These are phyloP conservation scores for Leucoraja erinaceus DNA, from an alignment of 2,113 vertebrate genomes.

Conservation along the genomic window DNA sequence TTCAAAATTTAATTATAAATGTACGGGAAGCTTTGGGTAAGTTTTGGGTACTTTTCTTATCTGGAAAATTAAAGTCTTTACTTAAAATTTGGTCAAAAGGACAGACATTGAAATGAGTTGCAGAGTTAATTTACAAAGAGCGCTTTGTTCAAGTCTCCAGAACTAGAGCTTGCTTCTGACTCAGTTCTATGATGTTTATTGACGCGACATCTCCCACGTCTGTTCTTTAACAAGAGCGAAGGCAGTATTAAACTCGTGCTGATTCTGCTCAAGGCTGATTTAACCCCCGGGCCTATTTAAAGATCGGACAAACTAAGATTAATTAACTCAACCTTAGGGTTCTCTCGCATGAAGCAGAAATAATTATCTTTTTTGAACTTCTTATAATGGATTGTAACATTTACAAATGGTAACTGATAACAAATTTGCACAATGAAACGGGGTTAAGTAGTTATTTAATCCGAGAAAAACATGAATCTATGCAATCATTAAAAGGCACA, in stretches of 20 bases:
- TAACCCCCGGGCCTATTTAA: background rate
- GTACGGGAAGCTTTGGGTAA: conserved; percentile 59
- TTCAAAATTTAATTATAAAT: conserved; percentile 46
- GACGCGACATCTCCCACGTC: background rate
- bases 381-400: background rate
- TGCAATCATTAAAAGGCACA: background rate
- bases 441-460: background rate
- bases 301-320: background rate
- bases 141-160: background rate
- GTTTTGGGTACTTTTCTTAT: background rate
- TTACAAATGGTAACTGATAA: background rate
- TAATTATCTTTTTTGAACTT: background rate
- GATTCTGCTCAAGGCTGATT: background rate
- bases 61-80: background rate
- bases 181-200: background rate
- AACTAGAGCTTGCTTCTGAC: background rate
- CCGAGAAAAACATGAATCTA: background rate
- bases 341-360: background rate
- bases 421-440: background rate
- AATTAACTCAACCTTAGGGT: background rate
- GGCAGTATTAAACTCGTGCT: background rate
- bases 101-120: background rate
- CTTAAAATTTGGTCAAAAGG: background rate
- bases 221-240: background rate
- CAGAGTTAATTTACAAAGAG: background rate